phyloP scores from a whole-genome alignment of 1,140 invertebrate species.

The Drosophila kanapiae region DNA sequence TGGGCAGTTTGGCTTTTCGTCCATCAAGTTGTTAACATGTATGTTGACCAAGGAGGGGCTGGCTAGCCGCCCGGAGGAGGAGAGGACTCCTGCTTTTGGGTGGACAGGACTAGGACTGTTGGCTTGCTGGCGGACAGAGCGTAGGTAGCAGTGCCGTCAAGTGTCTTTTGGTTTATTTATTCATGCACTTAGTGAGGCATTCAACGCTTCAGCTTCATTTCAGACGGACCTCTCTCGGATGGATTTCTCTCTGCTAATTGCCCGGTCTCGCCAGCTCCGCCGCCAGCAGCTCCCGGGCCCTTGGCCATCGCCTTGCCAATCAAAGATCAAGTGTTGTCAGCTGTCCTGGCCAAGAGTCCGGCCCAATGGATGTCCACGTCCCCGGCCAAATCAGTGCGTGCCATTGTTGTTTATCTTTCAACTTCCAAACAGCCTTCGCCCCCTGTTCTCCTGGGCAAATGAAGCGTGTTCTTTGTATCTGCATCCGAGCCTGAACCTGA shows the following conservation, averaged over 20 bases:
- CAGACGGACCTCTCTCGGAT: slow-evolving; percentile 40
- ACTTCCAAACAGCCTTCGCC: slow-evolving; percentile 11
- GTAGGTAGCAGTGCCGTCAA: slow-evolving; percentile 52
- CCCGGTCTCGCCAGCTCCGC: slow-evolving; percentile 40
- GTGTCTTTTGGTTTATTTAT: slow-evolving; percentile 78
- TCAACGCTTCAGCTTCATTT: slow-evolving; percentile 70
- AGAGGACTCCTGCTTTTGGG: slow-evolving; percentile 5
- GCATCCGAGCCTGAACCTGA: slow-evolving; percentile 35
- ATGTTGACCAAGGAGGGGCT: slow-evolving; percentile 60
- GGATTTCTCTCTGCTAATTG: slow-evolving; percentile 70
- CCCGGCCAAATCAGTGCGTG: slow-evolving; percentile 72
- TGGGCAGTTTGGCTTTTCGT: slow-evolving; percentile 80
- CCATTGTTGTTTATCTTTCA: slow-evolving; percentile 77
- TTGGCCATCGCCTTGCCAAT: slow-evolving; percentile 57
- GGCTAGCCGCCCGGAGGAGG: slow-evolving; percentile 2
- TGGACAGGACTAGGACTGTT: slow-evolving; percentile 1
- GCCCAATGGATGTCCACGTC: slow-evolving; percentile 19
- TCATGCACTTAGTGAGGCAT: slow-evolving; percentile 82
- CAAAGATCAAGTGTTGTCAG: slow-evolving; percentile 75
- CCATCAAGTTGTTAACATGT: slow-evolving; percentile 83
- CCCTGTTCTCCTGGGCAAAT: slow-evolving; percentile 38
- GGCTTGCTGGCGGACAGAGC: slow-evolving; percentile 1
- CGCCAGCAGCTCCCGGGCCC: slow-evolving; percentile 17
- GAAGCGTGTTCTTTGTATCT: slow-evolving; percentile 66
- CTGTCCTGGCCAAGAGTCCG: slow-evolving; percentile 40